Base-by-base conservation (phyloP, 2,888 invertebrate species). In the Strigamia maritima region DNA sequence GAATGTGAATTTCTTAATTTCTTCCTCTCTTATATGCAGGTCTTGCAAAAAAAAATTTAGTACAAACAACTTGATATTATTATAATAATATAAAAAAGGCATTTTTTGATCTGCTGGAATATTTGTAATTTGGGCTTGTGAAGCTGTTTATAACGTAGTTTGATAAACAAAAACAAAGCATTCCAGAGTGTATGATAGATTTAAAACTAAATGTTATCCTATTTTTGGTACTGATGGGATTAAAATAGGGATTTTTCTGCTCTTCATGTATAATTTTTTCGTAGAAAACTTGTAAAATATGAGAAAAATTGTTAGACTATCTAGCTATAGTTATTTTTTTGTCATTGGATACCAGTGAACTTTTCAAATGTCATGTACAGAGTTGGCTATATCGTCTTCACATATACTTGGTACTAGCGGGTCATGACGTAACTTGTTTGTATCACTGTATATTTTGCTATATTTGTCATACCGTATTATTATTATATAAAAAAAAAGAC, bases 381-480 rank as follows among this genome's bases (percentile, higher is more conserved):
- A 78, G 60, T 78, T 78, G 78, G 78, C 70, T 78, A 44, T 78
- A 60, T 54, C 60, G 49, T 65, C 60, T 78, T 65, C 78, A 78
- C 38, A 44, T 78, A 60, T 78, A 40, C 78, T 78, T 78, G 78
- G 44, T 78, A 60, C 49, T 78, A 78, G 78, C 78, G 78, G 78
- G 78, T 78, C 78, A 78, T 78, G 70, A 31, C 60, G 78, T 78
- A 78, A 78, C 78, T n/a, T 78, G 35, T 78, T 78, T 78, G 78
- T 78, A 78, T 78, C 70, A 78, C 60, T 78, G 78, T 78, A 78
- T 78, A 78, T 78, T 78, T 78, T 78, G 78, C 78, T 78, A 78
- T 70, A 70, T 60, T 65, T 78, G 78, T 78, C 78, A 78, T 78
- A 78, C 65, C 65, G 54, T 54, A 77, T 77, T 54, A 44, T 26